Conservation (phyloP, 2,113 vertebrate genomes). For the Neogale vison region DNA sequence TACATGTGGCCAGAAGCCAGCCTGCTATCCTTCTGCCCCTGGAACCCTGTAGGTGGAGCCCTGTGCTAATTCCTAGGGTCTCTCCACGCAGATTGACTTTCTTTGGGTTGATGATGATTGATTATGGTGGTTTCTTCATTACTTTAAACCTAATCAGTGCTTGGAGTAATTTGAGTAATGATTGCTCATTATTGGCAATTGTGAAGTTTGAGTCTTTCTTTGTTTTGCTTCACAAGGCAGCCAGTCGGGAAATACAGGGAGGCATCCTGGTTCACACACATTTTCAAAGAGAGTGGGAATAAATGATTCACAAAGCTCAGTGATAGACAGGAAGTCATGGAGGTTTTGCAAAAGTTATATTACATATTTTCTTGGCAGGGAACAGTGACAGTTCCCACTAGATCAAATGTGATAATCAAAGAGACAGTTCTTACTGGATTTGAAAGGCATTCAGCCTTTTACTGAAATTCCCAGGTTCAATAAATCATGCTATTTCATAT, state of each 20-base stretch:
- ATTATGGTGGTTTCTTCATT: slow-evolving; percentile 99
- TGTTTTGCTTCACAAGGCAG: slow-evolving; percentile 88
- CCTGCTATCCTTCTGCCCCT: slow-evolving; percentile 60
- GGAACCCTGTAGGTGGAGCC: slow-evolving; percentile 91
- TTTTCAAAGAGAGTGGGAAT: slow-evolving; percentile 55
- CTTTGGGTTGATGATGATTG: slow-evolving; percentile 98
- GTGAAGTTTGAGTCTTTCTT: slow-evolving; percentile 96
- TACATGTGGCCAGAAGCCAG: fast-evolving
- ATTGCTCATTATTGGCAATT: slow-evolving; percentile 98
- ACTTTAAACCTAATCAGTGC: slow-evolving; percentile 99
- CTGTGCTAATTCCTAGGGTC: slow-evolving; percentile 84
- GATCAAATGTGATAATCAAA: slow-evolving; percentile 71
- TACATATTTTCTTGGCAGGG: slow-evolving; percentile 69
- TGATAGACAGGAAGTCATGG: slow-evolving; percentile 53
- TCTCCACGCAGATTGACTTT: slow-evolving; percentile 88
- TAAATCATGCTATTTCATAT: slow-evolving; percentile 81
- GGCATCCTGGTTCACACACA: slow-evolving; percentile 68
- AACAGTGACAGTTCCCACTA: slow-evolving; percentile 58
- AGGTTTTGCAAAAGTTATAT: slow-evolving; percentile 75
- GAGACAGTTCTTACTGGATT: slow-evolving; percentile 71
- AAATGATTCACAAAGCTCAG: slow-evolving; percentile 49
- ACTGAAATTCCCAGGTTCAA: slow-evolving; percentile 79
- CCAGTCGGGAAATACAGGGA: slow-evolving; percentile 86
- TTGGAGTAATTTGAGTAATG: slow-evolving; percentile 99
- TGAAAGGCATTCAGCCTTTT: slow-evolving; percentile 67